Base-by-base conservation (phyloP, 2,888 invertebrate species). In the Rhabditophanes sp. region DNA sequence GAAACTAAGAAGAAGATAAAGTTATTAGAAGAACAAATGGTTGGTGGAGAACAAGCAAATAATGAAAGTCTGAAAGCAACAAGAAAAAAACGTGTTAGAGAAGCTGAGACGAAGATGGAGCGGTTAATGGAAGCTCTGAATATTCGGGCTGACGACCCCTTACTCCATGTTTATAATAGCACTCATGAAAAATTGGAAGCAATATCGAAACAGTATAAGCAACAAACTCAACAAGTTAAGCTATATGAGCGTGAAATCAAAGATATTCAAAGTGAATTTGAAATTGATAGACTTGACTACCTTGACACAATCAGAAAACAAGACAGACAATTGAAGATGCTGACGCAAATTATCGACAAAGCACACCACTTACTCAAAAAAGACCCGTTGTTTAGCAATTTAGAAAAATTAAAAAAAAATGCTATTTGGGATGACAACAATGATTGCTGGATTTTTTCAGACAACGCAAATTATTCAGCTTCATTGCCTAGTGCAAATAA, bases 181-280 rank as follows among this genome's bases (percentile, higher is more conserved):
- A 78, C 80, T 35, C 78, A 79, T 46, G 77, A 78, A 43, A 80
- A 81, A 61, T 69, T 82, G n/a, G 74, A 75, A 42, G 73, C 73
- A 1, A 78, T 78, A 65, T 77, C 76, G 5, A 76, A 77, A 30
- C 69, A 75, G 6, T 66, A 80, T 20, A 73, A 76, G 51, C 74
- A 73, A 42, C 75, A 75, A 50, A 72, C 76, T 40, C 72, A 75
- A 47, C 77, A 76, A 69, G 75, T 76, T 51, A 40, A 38, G 6
- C 19, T 22, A 8, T 22, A 12, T n/a, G 8, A 17, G 14, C 8
- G 12, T 37, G 81, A 82, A 66, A 76, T 81, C 15, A 68, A 71
- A 4, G 82, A 82, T 65, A 69, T 82, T 2, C 79, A 80, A 53
- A 74, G 77, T 7, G 82, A 82, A 67, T 82, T 82, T 66, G 79